Evolutionary conservation across 2,797 vertebrate species (phyloP).

Genomic region (Staurois parvus): DNA sequence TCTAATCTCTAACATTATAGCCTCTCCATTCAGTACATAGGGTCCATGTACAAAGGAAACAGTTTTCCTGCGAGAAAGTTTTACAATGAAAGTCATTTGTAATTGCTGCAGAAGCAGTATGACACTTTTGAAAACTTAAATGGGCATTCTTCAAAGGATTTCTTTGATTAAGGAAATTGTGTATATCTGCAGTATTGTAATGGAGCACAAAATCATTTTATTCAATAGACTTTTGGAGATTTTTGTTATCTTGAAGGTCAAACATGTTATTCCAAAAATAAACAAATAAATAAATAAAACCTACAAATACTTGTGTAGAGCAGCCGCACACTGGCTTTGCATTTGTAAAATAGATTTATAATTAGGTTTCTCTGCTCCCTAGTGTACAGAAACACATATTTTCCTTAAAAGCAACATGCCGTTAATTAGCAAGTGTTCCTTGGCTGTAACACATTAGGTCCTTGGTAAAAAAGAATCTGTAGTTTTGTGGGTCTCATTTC

Average conservation of each 20-base stretch:
- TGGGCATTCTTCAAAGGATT: not conserved
- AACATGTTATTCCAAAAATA: not conserved
- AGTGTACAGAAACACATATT: constrained; percentile 15
- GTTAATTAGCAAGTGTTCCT: constrained; percentile 29
- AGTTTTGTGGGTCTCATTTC: not conserved
- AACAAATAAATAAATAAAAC: not conserved
- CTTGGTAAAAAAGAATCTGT: not conserved
- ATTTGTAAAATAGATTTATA: constrained; percentile 31
- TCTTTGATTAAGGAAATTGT: not conserved
- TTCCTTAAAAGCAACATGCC: constrained; percentile 17
- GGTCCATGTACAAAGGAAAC: not conserved
- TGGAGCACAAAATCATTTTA: not conserved
- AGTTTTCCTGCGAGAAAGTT: too few species aligned
- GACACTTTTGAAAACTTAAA: not conserved
- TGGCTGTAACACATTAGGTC: constrained; percentile 14
- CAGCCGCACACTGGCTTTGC: not conserved
- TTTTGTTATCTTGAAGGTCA: not conserved
- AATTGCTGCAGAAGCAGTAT: not conserved
- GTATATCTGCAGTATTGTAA: not conserved
- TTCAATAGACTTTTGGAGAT: not conserved
- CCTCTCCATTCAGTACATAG: not conserved
- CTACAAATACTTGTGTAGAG: not conserved
- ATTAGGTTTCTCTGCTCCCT: constrained; percentile 15
- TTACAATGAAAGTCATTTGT: not conserved
- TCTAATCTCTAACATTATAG: not conserved